Evolutionary conservation across 2,797 vertebrate genomes (phyloP).

Genomic region (Tenualosa ilisha): DNA sequence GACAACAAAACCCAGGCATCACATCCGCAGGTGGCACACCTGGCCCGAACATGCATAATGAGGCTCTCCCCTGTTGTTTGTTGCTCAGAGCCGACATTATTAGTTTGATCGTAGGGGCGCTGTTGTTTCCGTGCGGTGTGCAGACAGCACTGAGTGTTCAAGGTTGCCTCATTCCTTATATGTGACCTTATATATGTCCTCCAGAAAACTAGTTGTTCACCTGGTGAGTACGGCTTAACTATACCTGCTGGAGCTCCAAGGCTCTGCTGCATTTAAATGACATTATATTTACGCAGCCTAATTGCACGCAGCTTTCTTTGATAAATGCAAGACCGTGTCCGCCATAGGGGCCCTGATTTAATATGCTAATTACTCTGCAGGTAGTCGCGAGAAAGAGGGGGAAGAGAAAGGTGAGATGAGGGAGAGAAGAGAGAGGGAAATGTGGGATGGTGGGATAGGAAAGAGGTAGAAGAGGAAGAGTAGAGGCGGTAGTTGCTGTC

Average conservation of each 20-base stretch:
- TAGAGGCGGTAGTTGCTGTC: constrained; percentile 34
- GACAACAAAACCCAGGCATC: background rate
- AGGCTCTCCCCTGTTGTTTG: background rate
- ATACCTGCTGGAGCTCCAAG: constrained; percentile 50
- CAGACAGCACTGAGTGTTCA: constrained; percentile 16
- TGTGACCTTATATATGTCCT: constrained; percentile 19
- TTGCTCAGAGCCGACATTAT: background rate
- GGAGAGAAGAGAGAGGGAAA: constrained; percentile 30
- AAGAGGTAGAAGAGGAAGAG: background rate
- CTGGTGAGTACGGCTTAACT: constrained; percentile 35
- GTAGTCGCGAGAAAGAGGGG: constrained; percentile 56
- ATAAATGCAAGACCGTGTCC: constrained; percentile 63
- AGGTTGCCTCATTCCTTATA: constrained; percentile 55
- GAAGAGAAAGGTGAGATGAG: constrained; percentile 33
- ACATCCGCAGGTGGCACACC: constrained; percentile 8
- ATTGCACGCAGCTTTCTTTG: constrained; percentile 65
- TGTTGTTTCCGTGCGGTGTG: background rate
- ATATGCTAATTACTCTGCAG: constrained; percentile 68
- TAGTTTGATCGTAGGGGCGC: background rate
- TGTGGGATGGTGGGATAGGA: background rate
- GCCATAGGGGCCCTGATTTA: constrained; percentile 63
- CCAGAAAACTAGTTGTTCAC: constrained; percentile 41
- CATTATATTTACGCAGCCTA: constrained; percentile 65
- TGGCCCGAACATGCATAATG: background rate
- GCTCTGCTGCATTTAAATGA: constrained; percentile 50